A percentile compares a stretch with the other conserved stretches of the same genome.
phyloP scores from a whole-genome alignment of 2,797 vertebrate genomes.

The Poeciliopsis presidionis region DNA sequence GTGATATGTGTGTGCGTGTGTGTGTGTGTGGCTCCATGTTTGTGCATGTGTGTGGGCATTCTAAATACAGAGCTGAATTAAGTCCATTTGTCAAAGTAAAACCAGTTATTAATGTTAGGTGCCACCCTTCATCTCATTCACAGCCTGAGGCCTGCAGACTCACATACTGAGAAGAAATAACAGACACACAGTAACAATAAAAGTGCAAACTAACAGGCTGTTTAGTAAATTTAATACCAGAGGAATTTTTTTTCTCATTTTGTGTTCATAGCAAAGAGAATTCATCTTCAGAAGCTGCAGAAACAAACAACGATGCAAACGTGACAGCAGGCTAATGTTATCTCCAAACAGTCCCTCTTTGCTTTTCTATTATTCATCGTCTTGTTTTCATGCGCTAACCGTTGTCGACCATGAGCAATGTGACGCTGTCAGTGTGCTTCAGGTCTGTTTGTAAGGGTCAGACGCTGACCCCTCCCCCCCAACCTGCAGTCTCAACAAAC shows the following conservation, averaged over 20 bases:
- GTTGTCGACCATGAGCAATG: conserved; percentile 32
- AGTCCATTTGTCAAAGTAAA: conserved; percentile 53
- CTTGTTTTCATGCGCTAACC: conserved; percentile 49
- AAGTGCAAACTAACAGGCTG: conserved; percentile 23
- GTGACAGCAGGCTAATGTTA: conserved; percentile 42
- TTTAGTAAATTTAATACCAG: conserved; percentile 13
- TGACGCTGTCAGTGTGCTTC: conserved; percentile 37
- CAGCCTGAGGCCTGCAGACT: conserved; percentile 6
- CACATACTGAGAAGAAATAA: conserved; percentile 2
- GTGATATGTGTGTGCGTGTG: conserved; percentile 1
- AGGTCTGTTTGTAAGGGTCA: conserved; percentile 45
- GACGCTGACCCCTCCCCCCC: neutral
- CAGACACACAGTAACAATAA: neutral
- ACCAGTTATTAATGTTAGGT: conserved; percentile 40
- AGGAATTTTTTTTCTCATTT: conserved; percentile 15
- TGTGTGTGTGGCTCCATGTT: conserved; percentile 4
- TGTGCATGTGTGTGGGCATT: conserved; percentile 21
- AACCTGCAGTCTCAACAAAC: conserved; percentile 23
- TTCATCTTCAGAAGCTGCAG: neutral
- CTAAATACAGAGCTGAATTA: conserved; percentile 35
- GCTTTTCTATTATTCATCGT: conserved; percentile 65
- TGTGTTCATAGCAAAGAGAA: conserved; percentile 20
- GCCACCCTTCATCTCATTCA: conserved; percentile 18
- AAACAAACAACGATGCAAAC: conserved; percentile 24
- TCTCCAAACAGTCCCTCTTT: conserved; percentile 46